Base-by-base conservation (phyloP, 1,140 invertebrate species). In the Drosophila leontia region DNA sequence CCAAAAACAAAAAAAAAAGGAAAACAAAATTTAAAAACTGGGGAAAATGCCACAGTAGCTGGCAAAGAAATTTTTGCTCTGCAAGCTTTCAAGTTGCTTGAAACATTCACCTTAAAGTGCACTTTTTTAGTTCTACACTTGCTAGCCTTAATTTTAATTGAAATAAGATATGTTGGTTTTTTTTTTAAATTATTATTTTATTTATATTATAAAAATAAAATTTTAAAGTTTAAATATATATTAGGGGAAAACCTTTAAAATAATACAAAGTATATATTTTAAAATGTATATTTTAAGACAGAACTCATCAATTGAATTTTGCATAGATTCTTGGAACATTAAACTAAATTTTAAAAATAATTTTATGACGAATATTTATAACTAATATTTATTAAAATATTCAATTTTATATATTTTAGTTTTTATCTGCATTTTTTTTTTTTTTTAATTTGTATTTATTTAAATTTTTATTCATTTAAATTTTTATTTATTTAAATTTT, bases 1-100 rank as follows among this genome's bases (percentile, higher is more conserved):
- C 15, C 35, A 26, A 44, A 45, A 64, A 23, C 23, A 42, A 11
- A 9, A 35, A 48, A 59, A 60, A 60, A 19, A 17, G 12, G 1
- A 7, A 7, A 1, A 8, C n/a, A 51, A 34, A 17, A 51, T 34
- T 51, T 51, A 12, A 51, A 51, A 34, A 17, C n/a, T 29, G 17
- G 17, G 32, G 35, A 51, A 75, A 51, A 75, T 65, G 60, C 60
- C 71, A 59, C 41, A 75, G 75, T 57, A 64, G 72, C 72, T 34
- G 72, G 32, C 39, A 50, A 59, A 23, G 37, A 60, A 51, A 59
- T 76, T 59, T 44, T 23, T 32, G 15, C 58, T 61, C 55, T 32
- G 55, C 32, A 57, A 34, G 53, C 47, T 76, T 76, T 13, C n/a
- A 75, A 56, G 65, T 51, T 58, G 53, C 23, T 76, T 58, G 23